Evolutionary conservation across 2,113 vertebrate genomes (phyloP).

Genomic region (Nycticebus coucang): DNA sequence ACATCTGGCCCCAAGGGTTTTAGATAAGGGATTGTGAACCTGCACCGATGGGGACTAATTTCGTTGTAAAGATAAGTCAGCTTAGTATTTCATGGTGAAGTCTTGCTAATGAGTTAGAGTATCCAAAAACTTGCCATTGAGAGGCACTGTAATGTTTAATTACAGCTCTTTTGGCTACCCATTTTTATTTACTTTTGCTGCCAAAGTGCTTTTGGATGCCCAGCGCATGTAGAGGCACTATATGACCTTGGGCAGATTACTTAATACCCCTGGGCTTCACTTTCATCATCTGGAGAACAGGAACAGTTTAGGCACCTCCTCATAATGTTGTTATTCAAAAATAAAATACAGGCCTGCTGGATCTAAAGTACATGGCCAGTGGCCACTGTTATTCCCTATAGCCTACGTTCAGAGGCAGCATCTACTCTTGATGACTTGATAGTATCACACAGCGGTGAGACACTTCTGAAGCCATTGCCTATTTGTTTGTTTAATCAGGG

Average conservation of each 20-base stretch:
- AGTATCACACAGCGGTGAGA: background rate
- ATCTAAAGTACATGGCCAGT: fast-evolving
- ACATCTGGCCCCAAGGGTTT: background rate
- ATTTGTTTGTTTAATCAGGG: background rate
- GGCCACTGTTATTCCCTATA: background rate
- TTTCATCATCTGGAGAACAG: background rate
- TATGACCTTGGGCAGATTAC: background rate
- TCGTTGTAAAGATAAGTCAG: background rate
- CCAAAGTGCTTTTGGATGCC: background rate
- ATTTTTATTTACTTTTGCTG: background rate
- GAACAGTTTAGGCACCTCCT: background rate
- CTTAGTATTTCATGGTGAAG: background rate
- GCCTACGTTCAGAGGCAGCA: fast-evolving
- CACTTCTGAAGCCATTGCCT: background rate
- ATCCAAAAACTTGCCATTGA: background rate
- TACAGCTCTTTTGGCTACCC: background rate
- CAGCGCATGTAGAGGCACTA: background rate
- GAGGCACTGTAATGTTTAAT: background rate
- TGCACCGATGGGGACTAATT: background rate
- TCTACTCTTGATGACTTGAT: background rate
- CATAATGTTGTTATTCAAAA: background rate
- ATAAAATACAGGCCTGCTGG: background rate
- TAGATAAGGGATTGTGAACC: background rate
- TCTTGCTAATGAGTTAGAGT: background rate
- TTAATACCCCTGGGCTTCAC: background rate